Conservation (phyloP, 2,888 invertebrate genomes). For the Andrena bicolor region DNA sequence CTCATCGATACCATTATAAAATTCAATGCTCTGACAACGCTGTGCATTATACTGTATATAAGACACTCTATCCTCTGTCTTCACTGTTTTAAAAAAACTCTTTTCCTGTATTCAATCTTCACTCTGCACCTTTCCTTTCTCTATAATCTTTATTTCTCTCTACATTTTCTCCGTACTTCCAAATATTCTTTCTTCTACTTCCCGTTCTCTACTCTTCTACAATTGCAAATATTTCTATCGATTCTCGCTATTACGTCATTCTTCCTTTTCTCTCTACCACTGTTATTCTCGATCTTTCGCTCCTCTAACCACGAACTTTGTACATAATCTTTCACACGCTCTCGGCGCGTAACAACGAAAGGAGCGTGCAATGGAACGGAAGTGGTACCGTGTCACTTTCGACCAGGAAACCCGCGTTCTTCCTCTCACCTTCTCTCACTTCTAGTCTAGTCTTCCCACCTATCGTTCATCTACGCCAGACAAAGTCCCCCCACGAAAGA, state of each 20-base stretch:
- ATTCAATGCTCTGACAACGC: slow-evolving; percentile 37
- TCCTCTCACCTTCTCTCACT: slow-evolving; percentile 8
- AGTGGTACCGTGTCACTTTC: slow-evolving; percentile 11
- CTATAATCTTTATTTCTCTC: background rate
- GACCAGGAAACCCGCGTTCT: background rate
- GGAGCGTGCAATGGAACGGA: background rate
- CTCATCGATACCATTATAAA: slow-evolving; percentile 27
- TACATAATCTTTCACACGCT: slow-evolving; percentile 17
- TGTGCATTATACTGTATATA: slow-evolving; percentile 47
- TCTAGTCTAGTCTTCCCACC: slow-evolving; percentile 65
- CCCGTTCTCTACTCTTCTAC: background rate
- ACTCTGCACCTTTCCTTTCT: background rate
- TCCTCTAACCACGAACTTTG: background rate
- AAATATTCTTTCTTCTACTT: background rate
- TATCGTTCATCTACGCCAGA: slow-evolving; percentile 29
- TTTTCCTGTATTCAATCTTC: background rate
- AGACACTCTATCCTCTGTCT: slow-evolving; percentile 4
- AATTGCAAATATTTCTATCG: background rate
- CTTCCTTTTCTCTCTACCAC: background rate
- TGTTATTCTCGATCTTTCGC: background rate
- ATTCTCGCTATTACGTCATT: background rate
- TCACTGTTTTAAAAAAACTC: background rate
- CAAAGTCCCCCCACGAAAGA: slow-evolving; percentile 6
- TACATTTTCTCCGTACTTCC: too few relatives aligned
- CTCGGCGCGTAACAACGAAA: slow-evolving; percentile 5